phyloP scores from a whole-genome alignment of 1,140 invertebrate genomes.

The Brachionus sp. region DNA sequence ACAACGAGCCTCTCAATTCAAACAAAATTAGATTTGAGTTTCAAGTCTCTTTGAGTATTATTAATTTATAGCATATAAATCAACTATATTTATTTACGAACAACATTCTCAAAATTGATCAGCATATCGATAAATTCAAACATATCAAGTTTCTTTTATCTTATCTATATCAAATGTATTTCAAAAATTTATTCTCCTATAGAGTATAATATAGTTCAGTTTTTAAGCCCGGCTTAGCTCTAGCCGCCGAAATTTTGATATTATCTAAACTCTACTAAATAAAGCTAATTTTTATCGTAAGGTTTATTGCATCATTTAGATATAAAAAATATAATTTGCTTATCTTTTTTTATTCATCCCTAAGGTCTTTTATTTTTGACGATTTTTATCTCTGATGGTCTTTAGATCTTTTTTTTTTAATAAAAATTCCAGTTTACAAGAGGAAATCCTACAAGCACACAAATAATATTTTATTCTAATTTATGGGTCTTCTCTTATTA shows the following conservation, averaged over 20 bases:
- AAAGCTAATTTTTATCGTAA: background rate
- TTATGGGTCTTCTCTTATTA: background rate
- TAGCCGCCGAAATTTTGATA: background rate
- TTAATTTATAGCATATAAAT: background rate
- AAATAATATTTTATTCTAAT: background rate
- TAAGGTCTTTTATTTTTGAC: background rate
- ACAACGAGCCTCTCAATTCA: background rate
- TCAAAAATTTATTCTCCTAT: background rate
- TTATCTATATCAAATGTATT: background rate
- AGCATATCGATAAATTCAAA: conserved; percentile 4
- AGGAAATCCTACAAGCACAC: background rate
- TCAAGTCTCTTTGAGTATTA: background rate
- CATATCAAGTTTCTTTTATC: conserved; percentile 2
- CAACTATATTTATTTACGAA: background rate
- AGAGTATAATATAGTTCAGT: background rate
- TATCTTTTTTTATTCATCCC: background rate
- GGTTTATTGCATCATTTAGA: background rate
- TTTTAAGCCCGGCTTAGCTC: background rate
- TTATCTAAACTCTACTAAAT: background rate
- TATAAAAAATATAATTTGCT: background rate
- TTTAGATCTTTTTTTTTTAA: background rate
- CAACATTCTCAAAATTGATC: background rate
- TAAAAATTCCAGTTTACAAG: background rate
- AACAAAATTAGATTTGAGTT: background rate
- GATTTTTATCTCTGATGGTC: background rate